These are phyloP conservation scores for Stomatorhinus ivindoensis DNA, from an alignment of 2,113 vertebrate species.

Conservation along the genomic window DNA sequence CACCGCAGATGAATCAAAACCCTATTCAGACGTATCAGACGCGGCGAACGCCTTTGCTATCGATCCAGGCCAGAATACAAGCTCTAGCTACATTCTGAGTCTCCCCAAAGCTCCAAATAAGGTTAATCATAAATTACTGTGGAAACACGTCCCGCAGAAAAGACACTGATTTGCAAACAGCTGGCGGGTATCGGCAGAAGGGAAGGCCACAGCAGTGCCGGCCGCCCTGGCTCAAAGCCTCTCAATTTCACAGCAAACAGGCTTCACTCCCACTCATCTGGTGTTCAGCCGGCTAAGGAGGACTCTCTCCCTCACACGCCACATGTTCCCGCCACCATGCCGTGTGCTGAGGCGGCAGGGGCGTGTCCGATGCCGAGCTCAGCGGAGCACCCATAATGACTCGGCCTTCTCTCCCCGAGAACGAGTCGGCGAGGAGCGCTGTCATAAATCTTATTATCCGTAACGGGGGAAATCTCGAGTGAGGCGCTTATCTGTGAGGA, in stretches of 20 bases:
- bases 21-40: slow-evolving; percentile 50
- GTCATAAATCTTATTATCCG: slow-evolving; percentile 21
- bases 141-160: slow-evolving; percentile 16
- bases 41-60: slow-evolving; percentile 39
- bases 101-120: slow-evolving; percentile 33
- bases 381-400: slow-evolving; percentile 12
- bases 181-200: slow-evolving; percentile 16
- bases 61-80: slow-evolving; percentile 38
- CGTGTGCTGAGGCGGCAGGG: slow-evolving; percentile 12
- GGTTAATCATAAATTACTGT: slow-evolving; percentile 38
- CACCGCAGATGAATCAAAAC: slow-evolving; percentile 49
- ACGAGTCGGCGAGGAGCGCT: neutral
- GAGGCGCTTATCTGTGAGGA: slow-evolving; percentile 13
- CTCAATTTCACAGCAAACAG: slow-evolving; percentile 16
- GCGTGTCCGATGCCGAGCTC: neutral
- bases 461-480: neutral
- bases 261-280: slow-evolving; percentile 19
- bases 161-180: slow-evolving; percentile 11
- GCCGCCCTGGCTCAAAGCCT: neutral
- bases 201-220: neutral
- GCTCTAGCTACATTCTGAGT: slow-evolving; percentile 28
- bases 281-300: neutral
- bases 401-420: slow-evolving; percentile 4
- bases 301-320: neutral
- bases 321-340: neutral